Evolutionary conservation across 2,888 invertebrate genomes (phyloP).

Genomic region (Heliconius charithonia): DNA sequence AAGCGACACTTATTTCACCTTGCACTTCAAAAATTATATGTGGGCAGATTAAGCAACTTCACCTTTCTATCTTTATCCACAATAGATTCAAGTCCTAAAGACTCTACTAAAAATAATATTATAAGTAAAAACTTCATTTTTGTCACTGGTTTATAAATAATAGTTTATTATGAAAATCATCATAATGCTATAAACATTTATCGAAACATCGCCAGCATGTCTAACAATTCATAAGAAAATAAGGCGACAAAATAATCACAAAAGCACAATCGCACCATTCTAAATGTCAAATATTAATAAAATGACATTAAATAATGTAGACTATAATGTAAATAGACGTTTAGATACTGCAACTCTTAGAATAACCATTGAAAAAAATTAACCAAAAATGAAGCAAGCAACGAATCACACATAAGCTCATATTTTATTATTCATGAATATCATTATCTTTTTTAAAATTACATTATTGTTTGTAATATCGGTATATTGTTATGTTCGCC

Average conservation of each 20-base stretch:
- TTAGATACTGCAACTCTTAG: neutral
- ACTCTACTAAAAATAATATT: conserved; percentile 65
- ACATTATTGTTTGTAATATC: neutral
- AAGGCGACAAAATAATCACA: conserved; percentile 32
- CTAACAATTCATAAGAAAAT: conserved; percentile 19
- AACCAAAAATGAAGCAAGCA: neutral
- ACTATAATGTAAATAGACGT: neutral
- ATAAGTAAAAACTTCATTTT: conserved; percentile 67
- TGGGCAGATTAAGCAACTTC: conserved; percentile 54
- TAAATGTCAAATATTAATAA: neutral
- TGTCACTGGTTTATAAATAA: conserved; percentile 15
- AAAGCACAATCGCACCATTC: conserved; percentile 19
- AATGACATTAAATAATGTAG: neutral
- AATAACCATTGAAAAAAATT: neutral
- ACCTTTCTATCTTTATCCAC: conserved; percentile 72
- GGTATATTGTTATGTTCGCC: neutral
- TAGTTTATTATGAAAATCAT: conserved; percentile 30
- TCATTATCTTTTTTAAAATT: neutral
- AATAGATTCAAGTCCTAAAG: conserved; percentile 63
- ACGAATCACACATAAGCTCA: neutral
- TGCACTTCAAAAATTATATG: conserved; percentile 47
- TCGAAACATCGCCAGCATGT: conserved; percentile 18
- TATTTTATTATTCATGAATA: neutral
- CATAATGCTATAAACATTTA: conserved; percentile 15
- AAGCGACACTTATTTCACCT: conserved; percentile 45